Base-by-base conservation (phyloP, 2,888 invertebrate species). In the Drosophila meridiana region DNA sequence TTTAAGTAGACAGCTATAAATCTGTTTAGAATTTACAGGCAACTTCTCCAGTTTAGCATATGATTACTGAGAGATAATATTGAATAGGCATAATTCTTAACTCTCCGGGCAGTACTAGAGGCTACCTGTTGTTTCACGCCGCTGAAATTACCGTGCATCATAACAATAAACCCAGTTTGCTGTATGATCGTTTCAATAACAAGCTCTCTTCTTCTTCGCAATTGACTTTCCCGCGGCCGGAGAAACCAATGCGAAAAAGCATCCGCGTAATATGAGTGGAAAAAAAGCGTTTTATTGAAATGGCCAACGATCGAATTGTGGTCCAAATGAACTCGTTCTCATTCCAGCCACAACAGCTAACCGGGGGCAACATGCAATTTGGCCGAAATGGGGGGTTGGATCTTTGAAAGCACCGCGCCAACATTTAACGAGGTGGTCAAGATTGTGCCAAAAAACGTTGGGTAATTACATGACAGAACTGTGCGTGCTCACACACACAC, bases 391-490 rank as follows among this genome's bases (percentile, higher is more conserved):
- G 47, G 38, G 40, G 72, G 26, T 30, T 52, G 73, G 43, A 50
- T 43, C 77, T 73, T 80, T 77, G 56, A 84, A 65, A 89, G 66
- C 70, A 71, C 85, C 85, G 89, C 82, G 53, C 61, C 77, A 79
- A 73, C 64, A 70, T 71, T 85, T 85, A 87, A 89, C 80, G 85
- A 89, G 87, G 80, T 85, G 85, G 85, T 82, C 85, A 82, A 86
- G 83, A 81, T 88, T 84, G 87, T 80, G 83, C 89, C 87, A 84
- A 85, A 89, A 89, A 87, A 74, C 81, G 76, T 70, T 70, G 84
- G 66, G 77, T 89, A 89, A 89, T 85, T 85, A 87, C 85, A 80
- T 71, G 80, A 72, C 55, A 70, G 62, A 71, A 62, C 72, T 55
- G 62, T 74, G 80, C 64, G 73, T 78, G 74, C 65, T 74, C 40